Evolutionary conservation across 2,113 vertebrate genomes (phyloP), one percentile per base, ranked within the genome.

Genomic region (Xenopus laevis): DNA sequence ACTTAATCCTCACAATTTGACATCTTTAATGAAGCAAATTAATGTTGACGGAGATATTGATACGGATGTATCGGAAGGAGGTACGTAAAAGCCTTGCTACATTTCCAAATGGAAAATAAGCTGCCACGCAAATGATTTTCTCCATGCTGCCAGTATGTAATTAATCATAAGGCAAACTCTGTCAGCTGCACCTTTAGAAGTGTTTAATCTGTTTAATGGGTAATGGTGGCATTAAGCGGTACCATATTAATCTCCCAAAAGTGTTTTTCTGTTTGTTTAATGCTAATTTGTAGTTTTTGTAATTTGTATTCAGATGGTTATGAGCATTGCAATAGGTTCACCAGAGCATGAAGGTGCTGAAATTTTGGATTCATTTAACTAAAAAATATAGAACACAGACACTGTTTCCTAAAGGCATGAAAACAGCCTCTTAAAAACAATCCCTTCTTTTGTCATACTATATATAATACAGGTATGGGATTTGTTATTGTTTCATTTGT

Each of bases 221-320:
- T 82, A 71, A 63, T 55, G 45, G 63, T 79, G 78, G 60, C 46
- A 78, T 83, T 81, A 78, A 77, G 59, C 17, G 1, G 27, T 47
- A 53, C 79, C 30, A 68, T 72, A 78, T 66, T 60, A 80, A 82
- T 79, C 71, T 1, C 65, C 44, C 57, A 1, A 13, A 72, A 72
- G 47, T 80, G 15, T 55, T 53, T 46, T 13, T 50, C 10, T 21
- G 1, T 30, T 78, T 44, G 58, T 12, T 23, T 16, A 27, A 80
- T 72, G 63, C 46, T 73, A 40, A 40, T 40, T 40, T 40, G 33
- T 9, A 7, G 33, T 40, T 40, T 40, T 40, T 40, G 33, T 40
- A 40, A 40, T 40, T 40, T 40, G 33, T 40, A 40, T 40, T 40
- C 3, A 40, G 5, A 40, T 40, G 33, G 33, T 40, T 40, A 40